phyloP scores from a whole-genome alignment of 2,797 vertebrate genomes.

The Scomberomorus guttatus region DNA sequence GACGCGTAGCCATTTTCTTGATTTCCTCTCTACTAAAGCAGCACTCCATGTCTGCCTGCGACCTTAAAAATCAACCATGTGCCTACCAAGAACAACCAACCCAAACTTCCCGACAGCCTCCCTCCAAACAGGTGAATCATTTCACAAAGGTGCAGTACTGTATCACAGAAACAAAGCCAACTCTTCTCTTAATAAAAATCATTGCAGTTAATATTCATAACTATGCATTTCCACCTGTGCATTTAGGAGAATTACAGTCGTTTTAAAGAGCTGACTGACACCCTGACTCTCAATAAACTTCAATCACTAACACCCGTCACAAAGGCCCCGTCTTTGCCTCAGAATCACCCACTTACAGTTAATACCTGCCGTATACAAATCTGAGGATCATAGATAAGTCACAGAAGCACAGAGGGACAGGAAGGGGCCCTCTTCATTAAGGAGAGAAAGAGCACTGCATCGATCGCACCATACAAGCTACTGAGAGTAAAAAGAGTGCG shows the following conservation, averaged over 20 bases:
- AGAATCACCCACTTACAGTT: slow-evolving; percentile 50
- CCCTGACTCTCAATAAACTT: slow-evolving; percentile 35
- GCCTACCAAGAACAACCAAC: slow-evolving; percentile 73
- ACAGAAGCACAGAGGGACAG: slow-evolving; percentile 75
- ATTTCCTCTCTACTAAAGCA: slow-evolving; percentile 17
- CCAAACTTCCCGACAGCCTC: slow-evolving; percentile 54
- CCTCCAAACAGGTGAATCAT: slow-evolving; percentile 43
- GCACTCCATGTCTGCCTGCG: slow-evolving; percentile 75
- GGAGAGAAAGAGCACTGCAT: slow-evolving; percentile 78
- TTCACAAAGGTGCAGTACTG: slow-evolving; percentile 62
- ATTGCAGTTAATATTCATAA: slow-evolving; percentile 32
- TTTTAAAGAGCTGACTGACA: slow-evolving; percentile 19
- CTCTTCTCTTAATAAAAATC: slow-evolving; percentile 28
- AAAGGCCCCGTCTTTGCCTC: slow-evolving; percentile 50
- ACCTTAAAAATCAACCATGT: slow-evolving; percentile 76
- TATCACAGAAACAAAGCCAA: slow-evolving; percentile 44
- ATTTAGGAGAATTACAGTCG: slow-evolving; percentile 28
- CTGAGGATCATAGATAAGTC: slow-evolving; percentile 41
- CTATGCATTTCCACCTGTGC: slow-evolving; percentile 58
- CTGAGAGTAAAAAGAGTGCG: slow-evolving; percentile 81
- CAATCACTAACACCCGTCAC: slow-evolving; percentile 27
- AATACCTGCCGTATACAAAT: slow-evolving; percentile 54
- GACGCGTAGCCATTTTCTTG: slow-evolving; percentile 46
- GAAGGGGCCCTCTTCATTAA: slow-evolving; percentile 59
- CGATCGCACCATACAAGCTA: slow-evolving; percentile 82